These are phyloP conservation scores for Alaudala cheleensis DNA, from an alignment of 2,113 vertebrate genomes.

Conservation along the genomic window DNA sequence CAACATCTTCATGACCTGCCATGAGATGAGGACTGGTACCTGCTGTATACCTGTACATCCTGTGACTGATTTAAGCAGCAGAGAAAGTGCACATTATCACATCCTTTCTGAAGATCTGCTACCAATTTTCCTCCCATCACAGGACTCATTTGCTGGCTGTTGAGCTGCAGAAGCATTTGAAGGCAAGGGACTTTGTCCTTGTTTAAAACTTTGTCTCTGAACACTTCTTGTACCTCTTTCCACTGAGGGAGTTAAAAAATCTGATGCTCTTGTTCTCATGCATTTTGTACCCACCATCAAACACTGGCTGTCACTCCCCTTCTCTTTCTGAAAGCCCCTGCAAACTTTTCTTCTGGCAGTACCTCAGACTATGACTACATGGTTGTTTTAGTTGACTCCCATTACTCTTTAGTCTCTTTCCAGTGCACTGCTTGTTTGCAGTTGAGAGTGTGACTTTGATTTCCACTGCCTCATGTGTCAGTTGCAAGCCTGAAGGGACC, in stretches of 20 bases:
- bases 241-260: background rate
- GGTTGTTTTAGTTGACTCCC: background rate
- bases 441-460: background rate
- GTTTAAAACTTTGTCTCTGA: background rate
- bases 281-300: background rate
- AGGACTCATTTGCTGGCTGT: background rate
- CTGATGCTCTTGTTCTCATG: background rate
- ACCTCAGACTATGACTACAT: background rate
- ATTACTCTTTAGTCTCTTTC: background rate
- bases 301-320: background rate
- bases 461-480: background rate
- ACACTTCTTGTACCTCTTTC: background rate
- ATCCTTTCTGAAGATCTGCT: background rate
- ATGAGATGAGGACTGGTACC: background rate
- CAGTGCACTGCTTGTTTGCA: background rate
- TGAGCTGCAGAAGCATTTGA: background rate
- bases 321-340: background rate
- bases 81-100: background rate
- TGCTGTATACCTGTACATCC: background rate
- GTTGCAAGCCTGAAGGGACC: background rate
- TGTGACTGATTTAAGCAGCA: background rate
- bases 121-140: background rate
- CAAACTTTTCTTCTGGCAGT: background rate
- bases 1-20: background rate
- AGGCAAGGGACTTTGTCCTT: background rate